phyloP scores from a whole-genome alignment of 2,113 vertebrate species.

The Propithecus coquereli region DNA sequence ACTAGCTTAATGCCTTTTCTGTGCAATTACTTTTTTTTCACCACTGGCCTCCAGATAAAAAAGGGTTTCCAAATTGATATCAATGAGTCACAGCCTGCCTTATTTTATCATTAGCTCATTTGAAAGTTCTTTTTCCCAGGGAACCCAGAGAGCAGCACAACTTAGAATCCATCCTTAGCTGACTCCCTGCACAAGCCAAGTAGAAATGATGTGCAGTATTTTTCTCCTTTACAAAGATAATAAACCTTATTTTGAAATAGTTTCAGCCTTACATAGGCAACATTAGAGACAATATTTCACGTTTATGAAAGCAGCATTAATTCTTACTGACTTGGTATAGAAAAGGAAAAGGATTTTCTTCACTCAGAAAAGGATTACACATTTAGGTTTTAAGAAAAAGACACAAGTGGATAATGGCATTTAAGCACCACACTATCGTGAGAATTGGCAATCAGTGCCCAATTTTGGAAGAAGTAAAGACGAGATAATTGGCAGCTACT shows the following conservation, averaged over 20 bases:
- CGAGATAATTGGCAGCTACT: background rate
- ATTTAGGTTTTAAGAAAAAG: background rate
- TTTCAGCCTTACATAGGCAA: background rate
- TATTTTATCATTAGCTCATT: background rate
- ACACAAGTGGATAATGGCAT: background rate
- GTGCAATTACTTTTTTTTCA: background rate
- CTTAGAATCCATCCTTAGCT: background rate
- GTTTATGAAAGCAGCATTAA: background rate
- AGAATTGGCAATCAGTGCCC: background rate
- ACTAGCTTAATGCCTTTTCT: background rate
- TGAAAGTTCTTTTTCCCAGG: background rate
- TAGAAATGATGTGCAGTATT: background rate
- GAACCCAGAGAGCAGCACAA: background rate
- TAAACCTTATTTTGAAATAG: background rate
- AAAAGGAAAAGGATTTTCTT: background rate
- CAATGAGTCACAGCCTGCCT: background rate
- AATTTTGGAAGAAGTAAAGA: conserved; percentile 4
- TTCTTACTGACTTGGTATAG: background rate
- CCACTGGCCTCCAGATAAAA: background rate
- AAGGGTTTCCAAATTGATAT: background rate
- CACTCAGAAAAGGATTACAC: background rate
- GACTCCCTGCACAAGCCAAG: background rate
- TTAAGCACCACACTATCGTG: background rate
- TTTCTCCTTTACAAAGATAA: background rate
- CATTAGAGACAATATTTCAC: background rate